Evolutionary conservation across 2,888 invertebrate species (phyloP).

Genomic region (Cremastinae sp.): DNA sequence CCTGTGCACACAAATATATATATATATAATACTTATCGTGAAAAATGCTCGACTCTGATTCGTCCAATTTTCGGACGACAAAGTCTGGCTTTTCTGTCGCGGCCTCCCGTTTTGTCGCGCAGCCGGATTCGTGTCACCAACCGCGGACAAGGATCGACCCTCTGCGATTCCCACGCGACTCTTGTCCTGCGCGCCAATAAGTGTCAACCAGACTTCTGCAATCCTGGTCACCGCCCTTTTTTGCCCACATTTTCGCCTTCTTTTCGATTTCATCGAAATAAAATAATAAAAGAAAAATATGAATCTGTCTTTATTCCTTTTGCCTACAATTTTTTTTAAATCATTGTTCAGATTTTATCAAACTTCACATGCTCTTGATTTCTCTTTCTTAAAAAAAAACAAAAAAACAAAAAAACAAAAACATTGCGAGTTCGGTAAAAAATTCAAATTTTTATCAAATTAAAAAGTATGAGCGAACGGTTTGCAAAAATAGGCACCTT

Average conservation of each 20-base stretch:
- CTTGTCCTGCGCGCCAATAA: slow-evolving; percentile 36
- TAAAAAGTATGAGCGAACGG: no score
- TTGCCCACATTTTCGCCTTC: slow-evolving; percentile 51
- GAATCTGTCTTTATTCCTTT: neutral
- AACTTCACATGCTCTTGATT: no score
- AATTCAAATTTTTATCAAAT: no score
- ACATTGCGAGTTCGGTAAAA: no score
- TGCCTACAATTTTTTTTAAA: slow-evolving; percentile 47
- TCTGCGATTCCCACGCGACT: slow-evolving; percentile 38
- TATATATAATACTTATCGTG: slow-evolving; percentile 25
- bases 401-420: no score
- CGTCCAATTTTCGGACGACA: slow-evolving; percentile 64
- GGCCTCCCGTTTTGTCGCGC: slow-evolving; percentile 62
- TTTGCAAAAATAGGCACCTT: no score
- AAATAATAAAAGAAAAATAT: no score
- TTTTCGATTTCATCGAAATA: no score
- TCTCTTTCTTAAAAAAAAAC: no score
- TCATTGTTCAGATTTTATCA: neutral
- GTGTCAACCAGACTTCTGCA: slow-evolving; percentile 34
- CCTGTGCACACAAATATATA: slow-evolving; percentile 18
- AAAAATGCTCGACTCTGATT: slow-evolving; percentile 69
- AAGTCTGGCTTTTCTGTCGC: slow-evolving; percentile 44
- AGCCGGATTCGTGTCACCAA: slow-evolving; percentile 69
- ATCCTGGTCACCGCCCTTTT: slow-evolving; percentile 64
- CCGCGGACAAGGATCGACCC: slow-evolving; percentile 50